Conservation (phyloP, 1,140 invertebrate species). For the Protaetia brevitarsis region DNA sequence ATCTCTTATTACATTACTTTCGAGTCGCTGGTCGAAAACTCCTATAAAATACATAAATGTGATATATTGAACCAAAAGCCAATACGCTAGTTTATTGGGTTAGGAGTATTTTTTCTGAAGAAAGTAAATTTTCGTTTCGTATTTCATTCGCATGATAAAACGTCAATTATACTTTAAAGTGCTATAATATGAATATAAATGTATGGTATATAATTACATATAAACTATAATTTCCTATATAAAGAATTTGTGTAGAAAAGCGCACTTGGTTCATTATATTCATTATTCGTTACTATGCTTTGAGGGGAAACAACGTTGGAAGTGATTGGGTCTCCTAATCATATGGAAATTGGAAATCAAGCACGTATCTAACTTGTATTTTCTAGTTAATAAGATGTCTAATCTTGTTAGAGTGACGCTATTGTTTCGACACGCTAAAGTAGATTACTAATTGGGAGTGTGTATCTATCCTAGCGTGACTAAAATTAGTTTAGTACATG, state of each 20-base stretch:
- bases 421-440: slow-evolving; percentile 29
- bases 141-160: neutral
- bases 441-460: neutral
- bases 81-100: slow-evolving; percentile 15
- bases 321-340: slow-evolving; percentile 46
- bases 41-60: slow-evolving; percentile 5
- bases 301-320: slow-evolving; percentile 25
- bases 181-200: too few relatives aligned
- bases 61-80: neutral
- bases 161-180: too few relatives aligned
- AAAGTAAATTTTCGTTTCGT: slow-evolving; percentile 1
- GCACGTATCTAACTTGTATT: slow-evolving; percentile 43
- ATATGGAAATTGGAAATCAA: slow-evolving; percentile 49
- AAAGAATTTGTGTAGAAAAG: neutral
- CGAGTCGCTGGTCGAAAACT: slow-evolving; percentile 9
- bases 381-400: slow-evolving; percentile 45
- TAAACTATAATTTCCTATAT: neutral
- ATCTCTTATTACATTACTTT: slow-evolving; percentile 15
- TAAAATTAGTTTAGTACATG: slow-evolving; percentile 8
- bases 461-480: neutral
- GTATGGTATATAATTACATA: too few relatives aligned
- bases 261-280: slow-evolving; percentile 1
- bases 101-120: slow-evolving; percentile 18
- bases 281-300: slow-evolving; percentile 13
- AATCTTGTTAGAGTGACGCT: slow-evolving; percentile 38